Evolutionary conservation across 2,113 vertebrate species (phyloP).

Genomic region (Gopherus flavomarginatus): DNA sequence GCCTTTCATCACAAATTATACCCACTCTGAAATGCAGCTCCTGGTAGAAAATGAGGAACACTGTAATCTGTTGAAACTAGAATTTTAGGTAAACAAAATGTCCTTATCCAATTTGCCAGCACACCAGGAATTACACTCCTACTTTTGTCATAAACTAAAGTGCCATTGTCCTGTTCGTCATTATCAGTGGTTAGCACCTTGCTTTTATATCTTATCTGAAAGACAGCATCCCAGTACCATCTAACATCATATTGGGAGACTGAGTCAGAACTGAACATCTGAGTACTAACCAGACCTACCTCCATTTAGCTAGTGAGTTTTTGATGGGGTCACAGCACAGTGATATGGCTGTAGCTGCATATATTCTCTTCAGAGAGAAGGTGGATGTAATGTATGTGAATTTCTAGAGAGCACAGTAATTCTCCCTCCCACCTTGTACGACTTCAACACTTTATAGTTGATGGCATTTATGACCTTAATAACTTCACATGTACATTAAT

Average conservation of each 20-base stretch:
- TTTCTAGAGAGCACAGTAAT: not conserved
- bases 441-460: not conserved
- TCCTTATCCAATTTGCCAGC: not conserved
- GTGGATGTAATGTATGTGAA: not conserved
- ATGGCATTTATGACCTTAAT: not conserved
- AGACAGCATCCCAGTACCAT: not conserved
- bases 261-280: not conserved
- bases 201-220: not conserved
- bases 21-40: not conserved
- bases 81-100: not conserved
- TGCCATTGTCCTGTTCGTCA: not conserved
- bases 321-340: not conserved
- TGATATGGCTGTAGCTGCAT: not conserved
- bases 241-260: not conserved
- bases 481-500: not conserved
- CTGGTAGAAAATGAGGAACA: not conserved
- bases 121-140: not conserved
- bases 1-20: not conserved
- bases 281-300: not conserved
- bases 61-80: not conserved
- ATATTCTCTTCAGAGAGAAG: not conserved
- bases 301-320: not conserved
- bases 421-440: not conserved
- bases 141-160: not conserved
- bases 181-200: not conserved